Evolutionary conservation across 2,113 vertebrate genomes (phyloP), one percentile per base, ranked within the genome.

Genomic region (Microtus ochrogaster): DNA sequence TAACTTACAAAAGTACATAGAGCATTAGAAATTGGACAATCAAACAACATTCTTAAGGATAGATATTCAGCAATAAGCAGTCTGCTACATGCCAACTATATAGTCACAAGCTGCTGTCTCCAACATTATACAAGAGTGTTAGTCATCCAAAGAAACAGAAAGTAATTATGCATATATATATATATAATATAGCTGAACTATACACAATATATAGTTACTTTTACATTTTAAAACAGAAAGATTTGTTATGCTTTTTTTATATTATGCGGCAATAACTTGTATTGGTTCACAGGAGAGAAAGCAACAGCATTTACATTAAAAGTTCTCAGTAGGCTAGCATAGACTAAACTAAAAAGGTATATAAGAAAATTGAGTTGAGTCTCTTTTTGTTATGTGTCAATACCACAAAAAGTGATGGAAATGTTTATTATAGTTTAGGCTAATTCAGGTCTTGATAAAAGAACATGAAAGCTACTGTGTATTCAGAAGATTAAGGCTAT

Each of bases 301-400:
- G 39, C 39, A 73, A 49, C 36, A 72, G 41, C 90, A 52, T 90
- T 92, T 94, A 89, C 21, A 44, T 19, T 76, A 7, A 21, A 55
- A 70, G n/a, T 58, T 92, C 3, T 91, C 30, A 65, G 2, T 47
- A 84, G 8, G 1, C 1, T 70, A 28, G 24, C 90, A 52, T 36
- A 68, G 2, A 58, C 44, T 84, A 85, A 95, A 76, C 41, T 3
- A 68, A 76, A 90, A 81, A 84, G 44, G 28, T 78, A 73, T 73
- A 33, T 63, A n/a, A 36, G 28, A 72, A 94, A 93, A 84, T 68
- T 47, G 87, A 87, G 44, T 26, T 97, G 12, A 76, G 5, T 52
- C 7, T 33, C 30, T 52, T 28, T 95, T 91, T 84, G 16, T 41
- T 82, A 58, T 70, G 52, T 52, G 7, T 6, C 82, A 92, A 70